Conservation (phyloP, 2,113 vertebrate species). For the Catharus minimus region DNA sequence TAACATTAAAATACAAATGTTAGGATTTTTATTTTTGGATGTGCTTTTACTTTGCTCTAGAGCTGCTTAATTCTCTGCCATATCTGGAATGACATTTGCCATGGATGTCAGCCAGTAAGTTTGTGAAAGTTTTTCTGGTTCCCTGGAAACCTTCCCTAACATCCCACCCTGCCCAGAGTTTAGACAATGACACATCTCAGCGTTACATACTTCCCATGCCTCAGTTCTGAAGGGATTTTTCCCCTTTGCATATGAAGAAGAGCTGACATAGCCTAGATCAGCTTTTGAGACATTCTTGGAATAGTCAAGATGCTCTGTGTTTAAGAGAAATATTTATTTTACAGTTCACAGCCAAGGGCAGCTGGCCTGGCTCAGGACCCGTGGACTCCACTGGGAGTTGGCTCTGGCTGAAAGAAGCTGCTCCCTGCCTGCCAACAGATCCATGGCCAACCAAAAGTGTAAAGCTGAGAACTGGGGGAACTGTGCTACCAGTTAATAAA, state of each 20-base stretch:
- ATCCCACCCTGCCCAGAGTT: conserved; percentile 46
- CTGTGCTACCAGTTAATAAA: background rate
- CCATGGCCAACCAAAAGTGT: background rate
- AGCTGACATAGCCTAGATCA: background rate
- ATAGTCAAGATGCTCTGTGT: conserved; percentile 2
- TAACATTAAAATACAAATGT: background rate
- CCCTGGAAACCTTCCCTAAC: conserved; percentile 55
- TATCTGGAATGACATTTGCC: conserved; percentile 59
- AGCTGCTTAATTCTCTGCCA: conserved; percentile 40
- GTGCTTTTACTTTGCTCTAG: background rate
- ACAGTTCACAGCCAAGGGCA: conserved; percentile 52
- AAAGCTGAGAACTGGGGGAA: conserved; percentile 13
- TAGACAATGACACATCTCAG: conserved; percentile 52
- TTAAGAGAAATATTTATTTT: conserved; percentile 51
- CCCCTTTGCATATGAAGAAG: conserved; percentile 35
- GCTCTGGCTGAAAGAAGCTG: background rate
- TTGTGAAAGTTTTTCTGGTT: conserved; percentile 58
- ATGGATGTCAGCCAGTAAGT: conserved; percentile 27
- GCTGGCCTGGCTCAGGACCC: conserved; percentile 50
- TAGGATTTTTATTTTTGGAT: background rate
- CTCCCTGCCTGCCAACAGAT: background rate
- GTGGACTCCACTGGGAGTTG: background rate
- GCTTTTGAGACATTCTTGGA: conserved; percentile 52
- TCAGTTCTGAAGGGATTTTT: conserved; percentile 49
- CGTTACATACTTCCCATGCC: conserved; percentile 26